Evolutionary conservation across 2,888 invertebrate species (phyloP), one percentile per base, ranked within the genome.

Genomic region (Torymus tubicola): DNA sequence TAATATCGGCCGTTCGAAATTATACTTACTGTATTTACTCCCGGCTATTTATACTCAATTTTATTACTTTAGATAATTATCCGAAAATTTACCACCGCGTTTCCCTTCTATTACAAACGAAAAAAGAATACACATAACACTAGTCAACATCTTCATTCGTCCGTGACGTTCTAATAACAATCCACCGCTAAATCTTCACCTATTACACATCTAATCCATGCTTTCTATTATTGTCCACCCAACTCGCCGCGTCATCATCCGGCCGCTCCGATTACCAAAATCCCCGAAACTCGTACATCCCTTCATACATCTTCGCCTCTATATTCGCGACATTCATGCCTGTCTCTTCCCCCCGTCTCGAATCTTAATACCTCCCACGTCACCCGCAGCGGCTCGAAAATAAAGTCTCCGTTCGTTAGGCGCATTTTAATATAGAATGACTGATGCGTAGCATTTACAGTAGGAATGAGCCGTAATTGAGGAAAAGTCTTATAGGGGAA

Each of bases 361-460:
- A 42, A 74, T 79, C 69, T 63, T 63, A 79, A 73, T 69, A 69
- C 58, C 61, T 13, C 52, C 31, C 53, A 13, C 53, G 18, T 58
- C 21, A 16, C 63, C 31, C 50, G 4, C 50, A 11, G 21, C 76
- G 60, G 55, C 71, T 65, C 18, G 61, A 80, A 81, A 69, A 80
- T 68, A 50, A 21, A 81, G 72, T 42, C 31, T 52, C 61, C 76
- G 24, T 75, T 80, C 53, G 71, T 72, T 69, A 63, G 67, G 42
- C 52, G 74, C 52, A 81, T 78, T 81, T 81, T 81, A 81, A 81
- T 81, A 81, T 69, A 81, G 76, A 79, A 79, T 81, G 81, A 81
- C 79, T 79, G 81, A 81, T 81, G 81, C 61, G 8, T 8, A 71
- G 65, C 55, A 75, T 81, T 78, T 78, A 67, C 78, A 70, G 69